Evolutionary conservation across 1,140 invertebrate genomes (phyloP).

Genomic region (Melanaphis sacchari): DNA sequence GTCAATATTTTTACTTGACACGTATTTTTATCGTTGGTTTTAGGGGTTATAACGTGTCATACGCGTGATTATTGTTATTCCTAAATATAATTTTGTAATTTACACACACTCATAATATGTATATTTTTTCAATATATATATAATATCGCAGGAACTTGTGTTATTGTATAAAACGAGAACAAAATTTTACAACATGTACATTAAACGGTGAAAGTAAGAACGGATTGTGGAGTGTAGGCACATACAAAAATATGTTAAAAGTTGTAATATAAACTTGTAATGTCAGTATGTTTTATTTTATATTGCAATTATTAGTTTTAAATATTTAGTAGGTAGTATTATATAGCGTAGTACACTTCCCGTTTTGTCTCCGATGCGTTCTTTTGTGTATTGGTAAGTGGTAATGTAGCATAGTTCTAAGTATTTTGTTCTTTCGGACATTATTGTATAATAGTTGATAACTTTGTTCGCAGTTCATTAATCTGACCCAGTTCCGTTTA

Average conservation of each 20-base stretch:
- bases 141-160: neutral
- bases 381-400: neutral
- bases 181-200: neutral
- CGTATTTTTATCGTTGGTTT: neutral
- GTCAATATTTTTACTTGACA: neutral
- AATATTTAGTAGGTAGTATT: neutral
- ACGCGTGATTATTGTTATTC: neutral
- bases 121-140: neutral
- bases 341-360: neutral
- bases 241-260: neutral
- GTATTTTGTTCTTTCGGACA: neutral
- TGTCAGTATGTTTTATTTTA: neutral
- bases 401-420: neutral
- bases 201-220: neutral
- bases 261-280: neutral
- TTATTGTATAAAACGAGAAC: neutral
- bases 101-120: neutral
- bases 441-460: neutral
- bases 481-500: slow-evolving; percentile 29
- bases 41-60: neutral
- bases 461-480: neutral
- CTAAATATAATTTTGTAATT: neutral
- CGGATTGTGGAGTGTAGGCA: neutral
- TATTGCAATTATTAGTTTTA: neutral
- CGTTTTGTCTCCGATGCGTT: neutral